Percentiles rank a stretch among this genome's conserved stretches.
These are phyloP conservation scores for Mythimna pallens DNA, from an alignment of 2,888 invertebrate species.

Conservation along the genomic window DNA sequence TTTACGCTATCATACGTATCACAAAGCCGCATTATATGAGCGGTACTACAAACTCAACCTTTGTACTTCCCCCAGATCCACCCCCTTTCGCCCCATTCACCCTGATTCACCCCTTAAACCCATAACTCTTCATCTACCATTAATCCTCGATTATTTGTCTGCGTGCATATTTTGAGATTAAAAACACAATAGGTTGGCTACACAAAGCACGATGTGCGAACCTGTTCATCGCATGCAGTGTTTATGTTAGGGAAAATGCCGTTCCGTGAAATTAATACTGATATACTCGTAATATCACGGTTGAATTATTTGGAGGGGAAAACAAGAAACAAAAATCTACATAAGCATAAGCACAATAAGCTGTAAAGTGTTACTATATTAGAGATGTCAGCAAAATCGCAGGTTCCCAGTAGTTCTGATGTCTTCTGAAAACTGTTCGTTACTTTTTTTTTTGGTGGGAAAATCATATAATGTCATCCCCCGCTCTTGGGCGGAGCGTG, in stretches of 20 bases:
- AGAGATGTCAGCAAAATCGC: too few species aligned
- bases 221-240: constrained; percentile 18
- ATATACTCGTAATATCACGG: background rate
- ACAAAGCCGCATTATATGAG: constrained; percentile 17
- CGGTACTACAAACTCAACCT: constrained; percentile 20
- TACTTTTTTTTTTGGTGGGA: too few species aligned
- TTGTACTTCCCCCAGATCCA: constrained; percentile 11
- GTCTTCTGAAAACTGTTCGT: too few species aligned
- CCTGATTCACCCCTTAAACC: constrained; percentile 26
- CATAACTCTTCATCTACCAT: constrained; percentile 58
- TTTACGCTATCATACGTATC: background rate
- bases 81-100: background rate
- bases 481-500: too few species aligned
- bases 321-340: background rate
- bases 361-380: too few species aligned
- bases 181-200: constrained; percentile 35
- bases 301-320: background rate
- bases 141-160: constrained; percentile 64
- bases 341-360: background rate
- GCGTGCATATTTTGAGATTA: constrained; percentile 58
- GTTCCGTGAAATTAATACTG: constrained; percentile 14
- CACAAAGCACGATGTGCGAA: constrained; percentile 29
- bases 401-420: too few species aligned
- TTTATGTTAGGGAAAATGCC: constrained; percentile 1
- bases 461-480: too few species aligned